Evolutionary conservation across 2,888 invertebrate species (phyloP), one percentile per base, ranked within the genome.

Genomic region (Plagodis pulveraria): DNA sequence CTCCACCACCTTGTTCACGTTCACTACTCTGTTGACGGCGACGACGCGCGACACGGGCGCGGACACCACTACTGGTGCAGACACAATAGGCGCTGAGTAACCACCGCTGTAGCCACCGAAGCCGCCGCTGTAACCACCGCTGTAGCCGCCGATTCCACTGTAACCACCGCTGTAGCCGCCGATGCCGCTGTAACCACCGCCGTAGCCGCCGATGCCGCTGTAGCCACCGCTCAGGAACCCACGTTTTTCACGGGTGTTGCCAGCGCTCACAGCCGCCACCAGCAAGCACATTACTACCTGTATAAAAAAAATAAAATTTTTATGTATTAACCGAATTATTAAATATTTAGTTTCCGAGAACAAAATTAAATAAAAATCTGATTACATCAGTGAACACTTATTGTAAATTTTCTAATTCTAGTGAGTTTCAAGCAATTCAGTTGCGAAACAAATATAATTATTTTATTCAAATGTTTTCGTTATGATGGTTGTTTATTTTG

Each of bases 11-110:
- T 69, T 76, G 67, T 77, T 76, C 48, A 78, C 79, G 73, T 76
- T 78, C 58, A 80, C 75, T 56, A 79, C 74, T 69, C 74, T 78
- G 63, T 75, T 70, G 67, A 77, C 73, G 60, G 75, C 65, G 69
- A 80, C 67, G 59, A 80, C 71, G 67, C 73, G 75, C 12, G 76
- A 62, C 60, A 71, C 66, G 61, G 78, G 69, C 46, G 68, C 72
- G 34, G 67, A 22, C 22, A 22, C 22, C 22, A 22, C 22, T 22
- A 66, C 50, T 59, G 65, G 22, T 44, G 79, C 71, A 67, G 73
- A 75, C 32, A 75, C 63, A 62, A 71, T 64, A 60, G 77, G 69
- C 49, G 68, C 72, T 32, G 66, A 65, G 51, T 59, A 65, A 8
- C 48, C 48, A 8, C 48, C 49, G 10, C 54, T 47, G 50, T 60